Evolutionary conservation across 2,888 invertebrate species (phyloP).

Genomic region (Hypselothyrea guttata): DNA sequence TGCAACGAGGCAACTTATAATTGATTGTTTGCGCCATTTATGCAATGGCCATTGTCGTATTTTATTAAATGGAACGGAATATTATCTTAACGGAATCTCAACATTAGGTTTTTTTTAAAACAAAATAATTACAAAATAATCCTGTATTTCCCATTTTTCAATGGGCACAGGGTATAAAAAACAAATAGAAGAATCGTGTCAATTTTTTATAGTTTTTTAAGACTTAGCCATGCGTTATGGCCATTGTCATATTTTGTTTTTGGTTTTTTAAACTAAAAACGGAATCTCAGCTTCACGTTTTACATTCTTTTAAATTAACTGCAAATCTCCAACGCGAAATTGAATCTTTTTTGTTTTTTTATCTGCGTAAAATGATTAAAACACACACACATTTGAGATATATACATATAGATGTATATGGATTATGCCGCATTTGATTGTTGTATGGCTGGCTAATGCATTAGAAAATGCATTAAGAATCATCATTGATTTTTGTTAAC

Average conservation of each 20-base stretch:
- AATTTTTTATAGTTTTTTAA: too few species aligned
- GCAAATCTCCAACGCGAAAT: conserved; percentile 35
- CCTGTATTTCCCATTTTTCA: too few species aligned
- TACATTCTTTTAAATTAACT: conserved; percentile 19
- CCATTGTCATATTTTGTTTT: too few species aligned
- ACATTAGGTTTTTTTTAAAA: conserved; percentile 17
- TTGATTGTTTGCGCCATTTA: conserved; percentile 29
- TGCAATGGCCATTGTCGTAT: too few species aligned
- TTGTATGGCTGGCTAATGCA: conserved; percentile 32
- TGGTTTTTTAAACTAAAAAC: conserved; percentile 5
- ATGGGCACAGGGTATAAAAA: too few species aligned
- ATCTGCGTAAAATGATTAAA: conserved; percentile 13
- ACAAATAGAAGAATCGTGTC: too few species aligned
- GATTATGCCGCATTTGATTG: conserved; percentile 41
- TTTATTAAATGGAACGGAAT: conserved; percentile 15
- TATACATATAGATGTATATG: conserved; percentile 18
- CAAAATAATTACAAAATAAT: not conserved
- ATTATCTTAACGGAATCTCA: conserved; percentile 57
- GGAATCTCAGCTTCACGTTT: conserved; percentile 54
- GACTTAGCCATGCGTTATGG: too few species aligned
- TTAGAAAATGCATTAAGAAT: conserved; percentile 22
- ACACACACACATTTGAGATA: conserved; percentile 6
- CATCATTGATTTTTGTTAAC: conserved; percentile 56
- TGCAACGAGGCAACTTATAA: conserved; percentile 9
- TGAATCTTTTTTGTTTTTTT: conserved; percentile 56